These are phyloP conservation scores for Chrysolina oricalcia DNA, from an alignment of 2,888 invertebrate genomes.

Conservation along the genomic window DNA sequence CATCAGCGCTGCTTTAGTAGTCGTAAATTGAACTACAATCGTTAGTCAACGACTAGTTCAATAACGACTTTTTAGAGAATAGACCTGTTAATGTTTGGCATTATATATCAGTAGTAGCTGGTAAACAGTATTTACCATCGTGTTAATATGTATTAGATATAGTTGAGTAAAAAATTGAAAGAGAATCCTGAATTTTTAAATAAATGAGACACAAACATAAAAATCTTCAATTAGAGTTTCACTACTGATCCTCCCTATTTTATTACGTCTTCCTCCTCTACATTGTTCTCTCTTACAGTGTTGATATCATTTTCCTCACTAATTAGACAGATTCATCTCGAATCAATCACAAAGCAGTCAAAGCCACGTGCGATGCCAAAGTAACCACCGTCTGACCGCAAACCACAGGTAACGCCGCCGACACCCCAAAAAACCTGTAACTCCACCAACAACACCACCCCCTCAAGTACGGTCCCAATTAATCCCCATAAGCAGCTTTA, in stretches of 20 bases:
- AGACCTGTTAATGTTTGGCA: too few species aligned
- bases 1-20: too few species aligned
- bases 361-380: slow-evolving; percentile 1
- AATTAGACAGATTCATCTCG: slow-evolving; percentile 1
- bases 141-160: too few species aligned
- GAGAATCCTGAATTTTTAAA: too few species aligned
- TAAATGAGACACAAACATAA: too few species aligned
- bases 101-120: too few species aligned
- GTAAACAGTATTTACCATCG: too few species aligned
- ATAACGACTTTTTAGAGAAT: too few species aligned
- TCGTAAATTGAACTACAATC: too few species aligned
- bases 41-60: too few species aligned
- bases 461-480: slow-evolving; percentile 47
- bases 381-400: slow-evolving; percentile 7
- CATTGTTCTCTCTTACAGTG: not conserved
- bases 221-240: too few species aligned
- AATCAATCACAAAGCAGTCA: not conserved
- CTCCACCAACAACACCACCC: not conserved
- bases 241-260: not conserved
- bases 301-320: not conserved
- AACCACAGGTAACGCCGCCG: not conserved
- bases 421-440: not conserved
- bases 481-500: slow-evolving; percentile 47
- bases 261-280: not conserved
- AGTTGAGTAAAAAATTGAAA: too few species aligned